Base-by-base conservation (phyloP, 1,140 invertebrate genomes). In the Leptinotarsa lineolata region DNA sequence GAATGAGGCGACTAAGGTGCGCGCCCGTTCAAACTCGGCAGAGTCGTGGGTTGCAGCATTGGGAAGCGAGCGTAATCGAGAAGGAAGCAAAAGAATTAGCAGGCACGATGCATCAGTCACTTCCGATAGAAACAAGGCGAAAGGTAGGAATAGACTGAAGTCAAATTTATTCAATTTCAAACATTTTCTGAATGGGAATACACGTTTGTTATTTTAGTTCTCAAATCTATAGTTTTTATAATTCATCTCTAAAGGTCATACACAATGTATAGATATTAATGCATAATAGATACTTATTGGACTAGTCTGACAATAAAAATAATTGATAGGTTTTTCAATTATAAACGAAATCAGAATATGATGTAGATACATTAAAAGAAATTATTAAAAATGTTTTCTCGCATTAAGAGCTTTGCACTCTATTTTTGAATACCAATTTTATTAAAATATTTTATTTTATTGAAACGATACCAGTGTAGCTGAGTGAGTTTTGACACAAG, bases 1-100 rank as follows among this genome's bases (percentile, higher is more conserved):
- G 48, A 54, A 54, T 54, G 48, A 54, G 22, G 70, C 77, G 74
- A 71, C 59, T 58, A 75, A 72, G 72, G 64, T 86, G 65, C 84
- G 87, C 75, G 84, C 84, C 48, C 84, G 88, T 66, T 88, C 87
- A 46, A 88, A 88, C 79, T 88, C 87, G 68, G 85, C 86, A n/a
- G 88, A 88, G 78, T 88, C 87, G 70, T 89, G 87, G 87, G 82
- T 84, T 18, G 82, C 84, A 20, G 78, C 78, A 22, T 44, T 76
- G 68, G 68, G 75, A 54, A 71, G 48, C 48, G 48, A 54, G 15
- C 48, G 48, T 18, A 54, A 54, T 18, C 72, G 77, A 75, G 73
- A 72, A 59, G 39, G 68, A 69, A 15, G n/a, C 68, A 75, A 75
- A 48, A 72, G 68, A 60, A 71, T 70, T 30, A 74, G 68, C 44